phyloP scores from a whole-genome alignment of 2,797 vertebrate genomes.

The Sebastes nivosus region DNA sequence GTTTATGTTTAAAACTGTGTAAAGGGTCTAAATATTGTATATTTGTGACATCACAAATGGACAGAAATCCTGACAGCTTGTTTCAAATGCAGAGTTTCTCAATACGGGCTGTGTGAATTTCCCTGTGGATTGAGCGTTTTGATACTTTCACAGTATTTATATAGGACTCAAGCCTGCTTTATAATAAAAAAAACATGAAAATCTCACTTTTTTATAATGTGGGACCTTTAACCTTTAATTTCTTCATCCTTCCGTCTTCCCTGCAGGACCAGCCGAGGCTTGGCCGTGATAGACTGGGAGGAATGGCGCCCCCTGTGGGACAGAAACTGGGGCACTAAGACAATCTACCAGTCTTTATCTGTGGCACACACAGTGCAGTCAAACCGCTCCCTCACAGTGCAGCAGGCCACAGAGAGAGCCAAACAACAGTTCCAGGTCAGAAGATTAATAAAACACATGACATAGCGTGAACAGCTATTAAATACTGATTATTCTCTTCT shows the following conservation, averaged over 20 bases:
- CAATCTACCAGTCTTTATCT: constrained; percentile 81
- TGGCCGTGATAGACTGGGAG: constrained; percentile 90
- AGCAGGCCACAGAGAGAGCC: constrained; percentile 61
- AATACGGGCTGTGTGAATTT: no score
- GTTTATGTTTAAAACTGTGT: no score
- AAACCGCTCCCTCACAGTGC: constrained; percentile 56
- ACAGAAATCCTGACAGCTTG: no score
- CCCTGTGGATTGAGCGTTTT: no score
- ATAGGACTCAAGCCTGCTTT: no score
- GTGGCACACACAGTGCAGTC: constrained; percentile 71
- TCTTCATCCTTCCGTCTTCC: neutral
- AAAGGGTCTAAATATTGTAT: no score
- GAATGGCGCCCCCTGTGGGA: constrained; percentile 87
- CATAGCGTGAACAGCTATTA: neutral
- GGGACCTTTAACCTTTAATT: neutral
- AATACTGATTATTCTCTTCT: neutral
- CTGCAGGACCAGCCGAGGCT: constrained; percentile 67
- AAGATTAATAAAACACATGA: neutral
- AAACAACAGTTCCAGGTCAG: constrained; percentile 78
- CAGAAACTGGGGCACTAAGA: constrained; percentile 87
- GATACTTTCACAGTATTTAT: no score
- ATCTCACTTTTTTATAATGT: no score
- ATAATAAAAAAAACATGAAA: no score
- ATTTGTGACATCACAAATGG: no score
- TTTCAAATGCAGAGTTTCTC: no score